Evolutionary conservation across 2,797 vertebrate genomes (phyloP).

Genomic region (Anguilla megastoma): DNA sequence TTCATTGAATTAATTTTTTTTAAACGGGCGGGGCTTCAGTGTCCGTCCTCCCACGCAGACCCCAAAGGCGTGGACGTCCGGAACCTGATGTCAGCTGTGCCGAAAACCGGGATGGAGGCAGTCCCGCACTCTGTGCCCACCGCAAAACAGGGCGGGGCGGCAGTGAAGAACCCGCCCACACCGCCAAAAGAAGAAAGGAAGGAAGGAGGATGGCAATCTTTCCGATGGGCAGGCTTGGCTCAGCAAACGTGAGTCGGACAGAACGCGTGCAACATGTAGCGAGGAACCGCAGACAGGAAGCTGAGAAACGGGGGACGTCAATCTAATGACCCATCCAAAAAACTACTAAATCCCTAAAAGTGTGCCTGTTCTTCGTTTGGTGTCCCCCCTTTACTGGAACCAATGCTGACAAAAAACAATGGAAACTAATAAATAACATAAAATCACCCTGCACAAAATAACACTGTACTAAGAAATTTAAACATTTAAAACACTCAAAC

Average conservation of each 20-base stretch:
- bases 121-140: too few relatives aligned
- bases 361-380: background rate
- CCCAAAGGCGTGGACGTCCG: background rate
- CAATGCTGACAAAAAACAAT: background rate
- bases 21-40: too few relatives aligned
- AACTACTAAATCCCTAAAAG: background rate
- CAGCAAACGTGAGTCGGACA: background rate
- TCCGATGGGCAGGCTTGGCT: background rate
- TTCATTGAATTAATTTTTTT: too few relatives aligned
- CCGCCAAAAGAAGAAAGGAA: background rate
- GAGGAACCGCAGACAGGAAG: background rate
- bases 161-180: background rate
- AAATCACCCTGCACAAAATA: background rate
- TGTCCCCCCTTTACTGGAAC: background rate
- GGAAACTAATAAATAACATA: slow-evolving; percentile 2
- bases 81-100: too few relatives aligned
- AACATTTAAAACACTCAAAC: too few relatives aligned
- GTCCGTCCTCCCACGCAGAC: background rate
- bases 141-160: background rate
- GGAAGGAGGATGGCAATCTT: background rate
- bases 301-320: background rate
- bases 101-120: too few relatives aligned
- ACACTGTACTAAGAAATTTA: background rate
- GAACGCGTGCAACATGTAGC: background rate
- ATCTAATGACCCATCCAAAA: background rate